Evolutionary conservation across 1,140 invertebrate genomes (phyloP).

Genomic region (Bombus soroeensis): DNA sequence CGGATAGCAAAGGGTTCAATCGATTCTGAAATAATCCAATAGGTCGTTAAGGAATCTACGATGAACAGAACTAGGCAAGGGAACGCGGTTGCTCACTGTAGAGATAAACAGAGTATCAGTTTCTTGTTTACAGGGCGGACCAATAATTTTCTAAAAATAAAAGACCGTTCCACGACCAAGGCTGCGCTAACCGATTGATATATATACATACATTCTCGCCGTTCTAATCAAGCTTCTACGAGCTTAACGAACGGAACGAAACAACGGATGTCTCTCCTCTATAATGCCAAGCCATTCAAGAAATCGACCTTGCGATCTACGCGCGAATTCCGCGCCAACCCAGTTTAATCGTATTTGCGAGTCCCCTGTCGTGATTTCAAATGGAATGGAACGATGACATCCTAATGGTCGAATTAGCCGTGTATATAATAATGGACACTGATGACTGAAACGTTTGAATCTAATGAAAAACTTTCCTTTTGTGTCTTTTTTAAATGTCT

Average conservation of each 20-base stretch:
- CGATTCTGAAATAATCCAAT: too few species aligned
- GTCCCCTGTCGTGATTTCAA: not conserved
- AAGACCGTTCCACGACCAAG: conserved; percentile 20
- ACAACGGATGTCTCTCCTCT: not conserved
- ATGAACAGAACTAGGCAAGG: too few species aligned
- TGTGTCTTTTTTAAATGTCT: too few species aligned
- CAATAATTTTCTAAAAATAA: conserved; percentile 44
- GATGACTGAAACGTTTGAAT: too few species aligned
- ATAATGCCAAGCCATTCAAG: not conserved
- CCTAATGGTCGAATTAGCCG: too few species aligned
- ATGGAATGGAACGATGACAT: not conserved
- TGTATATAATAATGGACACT: too few species aligned
- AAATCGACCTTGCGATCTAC: not conserved
- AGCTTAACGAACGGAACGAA: not conserved
- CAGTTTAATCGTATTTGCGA: conserved; percentile 47
- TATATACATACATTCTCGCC: not conserved
- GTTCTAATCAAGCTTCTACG: not conserved
- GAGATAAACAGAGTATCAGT: conserved; percentile 19
- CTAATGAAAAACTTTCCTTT: too few species aligned
- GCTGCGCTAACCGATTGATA: conserved; percentile 10
- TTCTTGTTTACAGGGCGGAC: conserved; percentile 34
- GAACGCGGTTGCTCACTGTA: not conserved
- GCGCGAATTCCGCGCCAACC: conserved; percentile 3
- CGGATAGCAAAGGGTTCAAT: too few species aligned
- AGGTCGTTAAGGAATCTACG: too few species aligned